Conservation (phyloP, 2,113 vertebrate genomes). For the Camelus dromedarius region DNA sequence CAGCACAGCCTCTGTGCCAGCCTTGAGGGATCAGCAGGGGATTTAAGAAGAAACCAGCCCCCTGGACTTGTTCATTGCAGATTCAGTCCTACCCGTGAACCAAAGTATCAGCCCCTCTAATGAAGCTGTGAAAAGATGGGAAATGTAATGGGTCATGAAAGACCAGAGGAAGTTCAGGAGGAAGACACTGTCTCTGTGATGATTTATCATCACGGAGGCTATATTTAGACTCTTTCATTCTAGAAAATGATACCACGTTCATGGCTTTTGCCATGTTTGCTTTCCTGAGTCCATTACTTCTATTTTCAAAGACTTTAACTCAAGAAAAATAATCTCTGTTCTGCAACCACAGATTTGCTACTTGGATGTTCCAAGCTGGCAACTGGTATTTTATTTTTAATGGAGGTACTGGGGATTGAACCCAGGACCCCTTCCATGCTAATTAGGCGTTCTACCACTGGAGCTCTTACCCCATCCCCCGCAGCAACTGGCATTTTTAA, state of each 20-base stretch:
- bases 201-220: background rate
- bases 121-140: background rate
- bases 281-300: background rate
- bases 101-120: background rate
- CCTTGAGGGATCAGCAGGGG: too few species aligned
- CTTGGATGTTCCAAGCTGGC: slow-evolving; percentile 38
- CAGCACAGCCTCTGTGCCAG: background rate
- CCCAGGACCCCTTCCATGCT: too few species aligned
- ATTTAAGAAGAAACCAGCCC: background rate
- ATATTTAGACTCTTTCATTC: background rate
- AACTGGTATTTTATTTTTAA: background rate
- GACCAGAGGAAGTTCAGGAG: background rate
- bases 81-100: background rate
- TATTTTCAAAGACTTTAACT: background rate
- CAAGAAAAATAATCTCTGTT: slow-evolving; percentile 18
- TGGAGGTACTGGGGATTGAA: too few species aligned
- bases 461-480: too few species aligned
- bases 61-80: background rate
- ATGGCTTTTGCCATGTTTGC: background rate
- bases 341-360: background rate
- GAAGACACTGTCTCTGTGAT: background rate
- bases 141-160: background rate
- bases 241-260: background rate
- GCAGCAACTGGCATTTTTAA: slow-evolving; percentile 57
- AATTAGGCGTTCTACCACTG: too few species aligned